phyloP scores from a whole-genome alignment of 2,888 invertebrate species.

The Fragum fragum region DNA sequence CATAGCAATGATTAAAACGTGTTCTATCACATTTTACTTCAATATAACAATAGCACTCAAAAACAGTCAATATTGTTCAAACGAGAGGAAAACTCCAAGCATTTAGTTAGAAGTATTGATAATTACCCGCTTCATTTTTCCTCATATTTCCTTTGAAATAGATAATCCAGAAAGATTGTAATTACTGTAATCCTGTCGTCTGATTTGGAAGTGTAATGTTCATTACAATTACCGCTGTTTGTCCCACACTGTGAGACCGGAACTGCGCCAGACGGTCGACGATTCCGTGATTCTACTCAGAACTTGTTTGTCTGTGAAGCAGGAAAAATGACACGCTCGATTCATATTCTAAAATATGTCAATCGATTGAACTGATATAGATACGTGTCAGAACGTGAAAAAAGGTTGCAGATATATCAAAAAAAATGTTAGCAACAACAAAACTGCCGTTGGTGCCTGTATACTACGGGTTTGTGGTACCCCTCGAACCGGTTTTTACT shows the following conservation, averaged over 20 bases:
- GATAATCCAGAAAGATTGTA: constrained; percentile 1
- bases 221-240: constrained; percentile 10
- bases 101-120: not conserved
- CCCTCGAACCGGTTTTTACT: too few relatives aligned
- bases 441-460: too few relatives aligned
- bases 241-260: not conserved
- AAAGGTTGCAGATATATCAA: too few relatives aligned
- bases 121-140: not conserved
- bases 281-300: constrained; percentile 6
- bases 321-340: constrained; percentile 11
- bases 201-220: not conserved
- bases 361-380: constrained; percentile 21
- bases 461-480: too few relatives aligned
- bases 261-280: constrained; percentile 15
- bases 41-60: not conserved
- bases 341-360: constrained; percentile 19
- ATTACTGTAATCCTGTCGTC: not conserved
- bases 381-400: not conserved
- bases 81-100: not conserved
- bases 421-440: too few relatives aligned
- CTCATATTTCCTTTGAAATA: not conserved
- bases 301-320: not conserved
- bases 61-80: not conserved
- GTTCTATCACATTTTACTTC: too few relatives aligned
- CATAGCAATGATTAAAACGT: too few relatives aligned